Base-by-base conservation (phyloP, 2,888 invertebrate species). In the Tetragonisca angustula region DNA sequence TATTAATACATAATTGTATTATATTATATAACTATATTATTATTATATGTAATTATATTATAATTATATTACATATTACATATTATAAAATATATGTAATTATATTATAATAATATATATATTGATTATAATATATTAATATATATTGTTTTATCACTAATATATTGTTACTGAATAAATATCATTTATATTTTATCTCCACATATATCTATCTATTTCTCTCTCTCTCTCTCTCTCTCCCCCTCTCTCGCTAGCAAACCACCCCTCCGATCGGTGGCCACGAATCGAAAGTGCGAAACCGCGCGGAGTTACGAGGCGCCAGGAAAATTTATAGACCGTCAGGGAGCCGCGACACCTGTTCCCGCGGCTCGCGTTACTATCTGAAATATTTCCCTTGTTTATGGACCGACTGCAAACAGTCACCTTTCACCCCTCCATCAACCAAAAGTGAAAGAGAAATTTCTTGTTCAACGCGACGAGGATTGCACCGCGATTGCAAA, bases 311-410 rank as follows among this genome's bases (percentile, higher is more conserved):
- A 86, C 84, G 81, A 77, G 84, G 76, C 79, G 61, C 61, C 61
- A 32, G 71, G 68, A 76, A 85, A 77, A 89, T 89, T 89, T 89
- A 89, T 89, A 69, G 88, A 85, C 84, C 79, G 79, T 72, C 79
- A 64, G 81, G 83, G 84, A 84, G 73, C 68, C 69, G 79, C 83
- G 84, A 84, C 87, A 88, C 86, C 87, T 89, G 89, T 81, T 84
- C 84, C 76, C 69, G 50, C 52, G 52, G 9, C 21, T n/a, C n/a
- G 54, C 49, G 49, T 67, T 77, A 72, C 76, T 68, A 27, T 75
- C 75, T 68, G 67, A 75, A 75, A 83, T 79, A 74, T 74, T 78
- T 19, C 83, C 43, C 79, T 76, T 68, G 83, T 81, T 83, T 81
- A 81, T 75, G 82, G 71, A 75, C 59, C 49, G n/a, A 52, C 21